Base-by-base conservation (phyloP, 1,140 invertebrate genomes). In the Diploscapter pachys region DNA sequence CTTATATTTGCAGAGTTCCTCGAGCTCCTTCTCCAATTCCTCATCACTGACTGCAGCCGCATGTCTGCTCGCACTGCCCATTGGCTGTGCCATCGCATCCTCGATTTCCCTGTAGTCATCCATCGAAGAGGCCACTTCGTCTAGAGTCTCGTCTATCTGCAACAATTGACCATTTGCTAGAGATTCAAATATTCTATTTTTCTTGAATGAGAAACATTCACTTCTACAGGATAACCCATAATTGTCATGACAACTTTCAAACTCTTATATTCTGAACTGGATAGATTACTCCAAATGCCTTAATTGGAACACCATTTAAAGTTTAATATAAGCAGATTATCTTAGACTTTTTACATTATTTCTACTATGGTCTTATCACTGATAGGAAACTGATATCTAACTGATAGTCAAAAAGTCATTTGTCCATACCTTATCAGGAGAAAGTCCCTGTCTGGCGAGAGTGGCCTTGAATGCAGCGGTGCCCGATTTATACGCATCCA, bases 381-480 rank as follows among this genome's bases (percentile, higher is more conserved):
- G 52, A 76, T 11, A 13, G 0, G 11, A 11, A 11, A 2, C 4
- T 72, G 11, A 11, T 11, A 72, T 8, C 9, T 68, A 55, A 4
- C 6, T 53, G 11, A 49, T 78, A 54, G 13, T 6, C 50, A 8
- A 77, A 57, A 48, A 63, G 50, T 73, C 54, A 6, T 63, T 13
- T 53, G 69, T 4, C 49, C 13, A 13, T n/a, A 81, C 82, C 48
- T 85, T 82, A 11, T 82, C 84, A 4, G 76, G 63, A 57, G 79
- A 82, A 50, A 83, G 65, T 66, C 82, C 82, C 50, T 83, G 82
- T 3, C 80, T 48, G 4, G 71, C 75, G 51, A 83, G 63, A 9
- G 82, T 79, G 3, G 71, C 80, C 54, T 85, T 83, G 76, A 84
- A 85, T 13, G 82, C 82, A 6, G 71, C 56, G 9, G 82, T 80